A percentile compares a stretch with the other conserved stretches of the same genome.
Conservation (phyloP, 2,888 invertebrate species). For the Zhengitettix transpicula region DNA sequence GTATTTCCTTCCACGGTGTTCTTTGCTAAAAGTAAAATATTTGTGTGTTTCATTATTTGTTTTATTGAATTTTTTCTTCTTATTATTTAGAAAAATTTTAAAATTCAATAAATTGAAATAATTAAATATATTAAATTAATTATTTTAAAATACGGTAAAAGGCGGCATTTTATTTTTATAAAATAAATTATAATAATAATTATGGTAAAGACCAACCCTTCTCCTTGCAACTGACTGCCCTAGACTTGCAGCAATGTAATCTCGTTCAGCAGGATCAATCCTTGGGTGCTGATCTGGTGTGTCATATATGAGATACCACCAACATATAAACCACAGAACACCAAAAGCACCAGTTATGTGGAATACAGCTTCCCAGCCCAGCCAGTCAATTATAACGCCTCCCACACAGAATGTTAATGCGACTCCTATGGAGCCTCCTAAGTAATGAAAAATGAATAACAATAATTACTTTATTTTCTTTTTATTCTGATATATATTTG, state of each 20-base stretch:
- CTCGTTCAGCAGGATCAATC: constrained; percentile 37
- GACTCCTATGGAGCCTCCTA: constrained; percentile 45
- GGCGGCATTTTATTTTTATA: no score
- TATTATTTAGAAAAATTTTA: no score
- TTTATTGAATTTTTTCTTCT: no score
- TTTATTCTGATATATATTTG: no score
- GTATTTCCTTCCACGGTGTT: constrained; percentile 43
- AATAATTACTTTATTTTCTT: no score
- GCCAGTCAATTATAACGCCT: constrained; percentile 42
- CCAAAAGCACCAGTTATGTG: constrained; percentile 43
- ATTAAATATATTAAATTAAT: no score
- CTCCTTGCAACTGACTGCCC: constrained; percentile 26
- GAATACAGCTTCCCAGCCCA: constrained; percentile 57
- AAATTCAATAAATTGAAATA: no score
- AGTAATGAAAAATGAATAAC: constrained; percentile 12
- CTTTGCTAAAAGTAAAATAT: constrained; percentile 21
- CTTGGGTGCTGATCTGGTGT: constrained; percentile 46
- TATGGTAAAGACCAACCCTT: constrained; percentile 16
- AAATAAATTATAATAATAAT: no score
- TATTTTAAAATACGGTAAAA: no score
- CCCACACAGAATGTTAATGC: constrained; percentile 52
- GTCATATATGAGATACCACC: constrained; percentile 44
- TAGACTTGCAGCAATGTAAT: constrained; percentile 38
- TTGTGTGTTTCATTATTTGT: no score
- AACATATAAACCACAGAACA: constrained; percentile 44